phyloP scores from a whole-genome alignment of 2,113 vertebrate species.

The Gadus chalcogrammus region DNA sequence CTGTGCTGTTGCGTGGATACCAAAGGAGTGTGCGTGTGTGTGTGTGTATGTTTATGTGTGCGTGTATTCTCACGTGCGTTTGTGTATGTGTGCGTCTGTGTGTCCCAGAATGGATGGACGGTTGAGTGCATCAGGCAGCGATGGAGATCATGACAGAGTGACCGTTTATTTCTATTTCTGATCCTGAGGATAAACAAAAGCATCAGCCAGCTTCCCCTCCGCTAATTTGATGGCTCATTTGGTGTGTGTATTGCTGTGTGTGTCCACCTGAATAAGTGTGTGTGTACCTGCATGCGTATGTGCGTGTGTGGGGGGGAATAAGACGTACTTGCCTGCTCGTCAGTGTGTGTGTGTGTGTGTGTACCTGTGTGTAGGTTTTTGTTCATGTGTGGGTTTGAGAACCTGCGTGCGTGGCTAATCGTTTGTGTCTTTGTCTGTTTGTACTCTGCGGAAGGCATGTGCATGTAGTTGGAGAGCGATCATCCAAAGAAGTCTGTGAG shows the following conservation, averaged over 20 bases:
- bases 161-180: constrained; percentile 33
- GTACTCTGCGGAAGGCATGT: neutral
- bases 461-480: neutral
- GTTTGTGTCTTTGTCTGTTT: neutral
- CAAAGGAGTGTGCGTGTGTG: too few species aligned
- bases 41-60: too few species aligned
- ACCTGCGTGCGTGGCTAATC: neutral
- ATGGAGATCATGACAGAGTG: constrained; percentile 18
- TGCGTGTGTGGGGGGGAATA: constrained; percentile 16
- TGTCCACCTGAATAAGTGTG: constrained; percentile 11
- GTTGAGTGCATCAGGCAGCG: neutral
- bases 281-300: constrained; percentile 28
- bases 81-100: neutral
- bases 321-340: neutral
- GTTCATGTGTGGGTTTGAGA: constrained; percentile 10
- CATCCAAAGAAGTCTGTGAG: too few species aligned
- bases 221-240: constrained; percentile 57
- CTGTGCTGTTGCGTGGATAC: too few species aligned
- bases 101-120: constrained; percentile 7
- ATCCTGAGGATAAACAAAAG: constrained; percentile 43
- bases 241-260: neutral
- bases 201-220: constrained; percentile 19
- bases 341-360: neutral
- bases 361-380: constrained; percentile 21
- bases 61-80: neutral